phyloP scores from a whole-genome alignment of 2,113 vertebrate genomes.

The Gymnobelideus leadbeateri region DNA sequence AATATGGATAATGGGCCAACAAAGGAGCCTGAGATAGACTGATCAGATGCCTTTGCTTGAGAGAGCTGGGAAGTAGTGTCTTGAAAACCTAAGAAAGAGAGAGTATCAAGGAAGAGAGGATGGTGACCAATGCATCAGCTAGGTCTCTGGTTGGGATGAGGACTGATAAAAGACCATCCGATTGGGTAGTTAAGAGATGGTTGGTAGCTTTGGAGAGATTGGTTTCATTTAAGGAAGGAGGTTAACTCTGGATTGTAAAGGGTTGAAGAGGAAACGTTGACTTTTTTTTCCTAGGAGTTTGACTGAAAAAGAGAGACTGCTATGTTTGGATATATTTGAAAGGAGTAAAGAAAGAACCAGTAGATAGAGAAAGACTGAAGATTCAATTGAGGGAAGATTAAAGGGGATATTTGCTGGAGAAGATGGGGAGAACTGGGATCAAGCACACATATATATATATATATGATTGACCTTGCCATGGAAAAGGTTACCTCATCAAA shows the following conservation, averaged over 20 bases:
- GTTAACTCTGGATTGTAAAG: neutral
- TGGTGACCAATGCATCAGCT: neutral
- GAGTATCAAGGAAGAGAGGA: neutral
- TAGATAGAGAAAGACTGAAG: neutral
- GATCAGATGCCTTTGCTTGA: neutral
- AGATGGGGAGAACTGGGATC: neutral
- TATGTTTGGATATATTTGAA: neutral
- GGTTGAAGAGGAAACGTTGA: neutral
- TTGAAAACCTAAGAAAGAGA: neutral
- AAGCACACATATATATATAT: neutral
- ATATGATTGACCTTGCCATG: neutral
- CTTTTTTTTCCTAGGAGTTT: neutral
- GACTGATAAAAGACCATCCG: neutral
- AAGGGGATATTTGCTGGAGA: neutral
- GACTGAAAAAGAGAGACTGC: neutral
- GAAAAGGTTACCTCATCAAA: neutral
- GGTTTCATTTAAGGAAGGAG: neutral
- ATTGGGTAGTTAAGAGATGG: neutral
- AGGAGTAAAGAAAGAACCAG: neutral
- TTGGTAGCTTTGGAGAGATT: neutral
- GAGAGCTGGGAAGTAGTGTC: neutral
- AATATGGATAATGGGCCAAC: neutral
- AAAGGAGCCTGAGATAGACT: neutral
- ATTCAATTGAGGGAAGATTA: neutral
- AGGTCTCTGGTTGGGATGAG: neutral